A percentile compares a stretch with the other conserved stretches of the same genome.
phyloP scores from a whole-genome alignment of 2,888 invertebrate genomes.

The Melanostoma mellinum region DNA sequence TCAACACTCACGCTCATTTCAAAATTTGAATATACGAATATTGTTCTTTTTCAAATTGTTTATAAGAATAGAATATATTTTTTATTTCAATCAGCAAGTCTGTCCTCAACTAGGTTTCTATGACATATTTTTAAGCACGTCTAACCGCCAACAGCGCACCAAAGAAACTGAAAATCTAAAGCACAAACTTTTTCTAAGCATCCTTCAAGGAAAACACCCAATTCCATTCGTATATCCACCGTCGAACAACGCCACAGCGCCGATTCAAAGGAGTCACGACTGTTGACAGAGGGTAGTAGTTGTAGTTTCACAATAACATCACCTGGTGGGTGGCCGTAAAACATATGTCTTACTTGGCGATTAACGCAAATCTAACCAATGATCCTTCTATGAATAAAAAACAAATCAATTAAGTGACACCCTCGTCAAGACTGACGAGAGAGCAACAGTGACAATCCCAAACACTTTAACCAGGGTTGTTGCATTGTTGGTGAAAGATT shows the following conservation, averaged over 20 bases:
- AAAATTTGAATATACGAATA: slow-evolving; percentile 43
- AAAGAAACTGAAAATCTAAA: slow-evolving; percentile 60
- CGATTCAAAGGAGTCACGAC: background rate
- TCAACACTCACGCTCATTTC: slow-evolving; percentile 82
- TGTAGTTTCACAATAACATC: slow-evolving; percentile 52
- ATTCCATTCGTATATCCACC: background rate
- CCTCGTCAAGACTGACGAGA: slow-evolving; percentile 64
- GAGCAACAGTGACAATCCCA: slow-evolving; percentile 50
- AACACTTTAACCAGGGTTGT: slow-evolving; percentile 5
- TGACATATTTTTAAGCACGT: slow-evolving; percentile 45
- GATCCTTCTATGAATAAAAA: slow-evolving; percentile 81
- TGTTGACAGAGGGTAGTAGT: slow-evolving; percentile 18
- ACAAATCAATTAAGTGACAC: slow-evolving; percentile 80
- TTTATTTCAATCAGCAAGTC: slow-evolving; percentile 25
- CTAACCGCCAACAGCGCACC: slow-evolving; percentile 55
- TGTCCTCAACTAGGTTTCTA: background rate
- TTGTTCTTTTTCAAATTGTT: slow-evolving; percentile 15
- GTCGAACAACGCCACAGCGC: background rate
- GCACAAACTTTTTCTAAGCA: slow-evolving; percentile 61
- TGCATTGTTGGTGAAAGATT: background rate
- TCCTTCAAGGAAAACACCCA: slow-evolving; percentile 47
- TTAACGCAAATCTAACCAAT: slow-evolving; percentile 78
- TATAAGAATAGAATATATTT: slow-evolving; percentile 50
- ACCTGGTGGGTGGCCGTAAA: slow-evolving; percentile 71
- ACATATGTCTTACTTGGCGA: slow-evolving; percentile 74